Evolutionary conservation across 2,113 vertebrate genomes (phyloP).

Genomic region (Mastomys coucha): DNA sequence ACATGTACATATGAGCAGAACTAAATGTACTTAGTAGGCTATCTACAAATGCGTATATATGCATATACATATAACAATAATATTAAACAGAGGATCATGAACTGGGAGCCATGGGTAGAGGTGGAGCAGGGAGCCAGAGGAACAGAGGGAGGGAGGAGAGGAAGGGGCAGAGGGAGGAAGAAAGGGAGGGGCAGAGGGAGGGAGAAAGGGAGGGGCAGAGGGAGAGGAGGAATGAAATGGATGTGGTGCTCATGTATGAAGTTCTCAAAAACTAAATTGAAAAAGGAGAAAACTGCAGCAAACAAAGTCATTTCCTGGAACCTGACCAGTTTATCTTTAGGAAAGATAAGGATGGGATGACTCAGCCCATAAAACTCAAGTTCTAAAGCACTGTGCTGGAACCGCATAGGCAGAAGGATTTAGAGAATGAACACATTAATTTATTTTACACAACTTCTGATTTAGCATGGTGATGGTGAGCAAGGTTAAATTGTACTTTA

Average conservation of each 20-base stretch:
- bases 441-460: conserved; percentile 25
- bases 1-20: neutral
- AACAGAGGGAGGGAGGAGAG: too few species aligned
- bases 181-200: too few species aligned
- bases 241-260: neutral
- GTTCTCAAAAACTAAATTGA: neutral
- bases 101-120: neutral
- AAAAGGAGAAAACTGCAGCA: conserved; percentile 6
- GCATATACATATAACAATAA: neutral
- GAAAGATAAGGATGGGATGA: conserved; percentile 8
- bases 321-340: neutral
- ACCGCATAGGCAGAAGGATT: neutral
- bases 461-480: neutral
- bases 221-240: neutral
- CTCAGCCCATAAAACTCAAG: neutral
- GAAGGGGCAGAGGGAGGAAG: too few species aligned
- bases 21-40: neutral
- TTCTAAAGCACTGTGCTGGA: neutral
- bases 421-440: neutral
- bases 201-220: too few species aligned
- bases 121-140: too few species aligned
- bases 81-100: neutral
- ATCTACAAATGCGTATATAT: neutral
- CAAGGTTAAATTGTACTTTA: conserved; percentile 13
- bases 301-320: neutral